Percentiles rank a stretch among this genome's conserved stretches.
Conservation (phyloP, 2,888 invertebrate species). For the Andrena marginata region DNA sequence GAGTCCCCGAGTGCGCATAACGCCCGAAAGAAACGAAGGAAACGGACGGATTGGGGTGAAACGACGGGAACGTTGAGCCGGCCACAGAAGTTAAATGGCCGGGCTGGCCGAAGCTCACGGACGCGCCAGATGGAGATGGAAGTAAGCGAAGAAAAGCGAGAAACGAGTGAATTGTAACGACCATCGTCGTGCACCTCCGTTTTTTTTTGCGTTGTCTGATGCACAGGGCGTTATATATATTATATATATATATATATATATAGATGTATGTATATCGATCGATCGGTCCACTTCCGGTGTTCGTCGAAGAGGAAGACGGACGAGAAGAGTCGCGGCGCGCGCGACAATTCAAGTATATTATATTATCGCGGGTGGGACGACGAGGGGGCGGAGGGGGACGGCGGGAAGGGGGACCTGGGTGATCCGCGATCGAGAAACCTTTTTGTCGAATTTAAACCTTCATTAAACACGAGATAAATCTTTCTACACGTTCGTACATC, state of each 20-base stretch:
- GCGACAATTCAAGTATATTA: conserved; percentile 7
- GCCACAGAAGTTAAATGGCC: no score
- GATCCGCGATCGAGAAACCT: conserved; percentile 41
- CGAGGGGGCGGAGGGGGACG: conserved; percentile 6
- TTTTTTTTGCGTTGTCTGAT: no score
- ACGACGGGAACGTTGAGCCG: no score
- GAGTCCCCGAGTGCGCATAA: conserved; percentile 29
- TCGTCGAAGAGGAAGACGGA: neutral
- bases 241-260: no score
- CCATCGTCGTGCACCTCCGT: neutral
- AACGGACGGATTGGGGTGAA: neutral
- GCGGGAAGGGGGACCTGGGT: conserved; percentile 14
- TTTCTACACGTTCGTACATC: conserved; percentile 85
- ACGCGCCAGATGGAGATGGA: no score
- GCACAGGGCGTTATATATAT: no score
- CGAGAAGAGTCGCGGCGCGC: conserved; percentile 6
- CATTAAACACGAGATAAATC: conserved; percentile 79
- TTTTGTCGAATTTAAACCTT: conserved; percentile 83
- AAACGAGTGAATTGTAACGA: no score
- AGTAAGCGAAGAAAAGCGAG: no score
- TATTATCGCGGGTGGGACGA: neutral
- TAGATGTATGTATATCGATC: conserved; percentile 1
- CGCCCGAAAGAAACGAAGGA: conserved; percentile 2
- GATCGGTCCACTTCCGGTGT: conserved; percentile 17
- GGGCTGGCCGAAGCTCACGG: no score